Percentiles rank a stretch among this genome's conserved stretches.
Evolutionary conservation across 2,113 vertebrate genomes (phyloP).

Genomic region (Megaptera novaeangliae): DNA sequence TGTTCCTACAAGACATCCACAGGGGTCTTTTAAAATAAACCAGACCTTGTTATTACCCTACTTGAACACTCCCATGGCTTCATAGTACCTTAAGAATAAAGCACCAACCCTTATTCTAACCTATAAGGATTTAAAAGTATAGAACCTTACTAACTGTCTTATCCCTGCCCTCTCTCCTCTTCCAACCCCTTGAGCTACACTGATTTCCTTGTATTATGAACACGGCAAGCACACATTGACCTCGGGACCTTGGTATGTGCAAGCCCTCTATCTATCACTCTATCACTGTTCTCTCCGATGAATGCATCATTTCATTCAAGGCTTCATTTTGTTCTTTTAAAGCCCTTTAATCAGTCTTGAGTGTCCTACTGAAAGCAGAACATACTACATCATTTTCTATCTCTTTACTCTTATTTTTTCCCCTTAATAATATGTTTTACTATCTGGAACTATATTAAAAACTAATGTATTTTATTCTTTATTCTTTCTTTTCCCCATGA

Average conservation of each 20-base stretch:
- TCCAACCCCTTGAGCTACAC: accelerated
- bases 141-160: not conserved
- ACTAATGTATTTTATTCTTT: not conserved
- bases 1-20: not conserved
- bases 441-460: not conserved
- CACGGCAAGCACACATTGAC: accelerated
- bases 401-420: not conserved
- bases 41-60: too few species aligned
- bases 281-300: not conserved
- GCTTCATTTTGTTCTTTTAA: not conserved
- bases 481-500: not conserved
- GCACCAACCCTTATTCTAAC: accelerated
- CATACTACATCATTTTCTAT: not conserved
- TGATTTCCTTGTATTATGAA: not conserved
- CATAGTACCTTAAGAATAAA: not conserved
- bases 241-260: accelerated
- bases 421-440: not conserved
- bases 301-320: not conserved
- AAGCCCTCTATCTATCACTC: not conserved
- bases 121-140: not conserved
- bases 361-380: not conserved
- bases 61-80: accelerated
- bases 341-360: not conserved
- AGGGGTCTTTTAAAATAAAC: not conserved
- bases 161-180: accelerated